Evolutionary conservation across 2,888 invertebrate genomes (phyloP), one percentile per base, ranked within the genome.

Genomic region (Drosophila ezoana): DNA sequence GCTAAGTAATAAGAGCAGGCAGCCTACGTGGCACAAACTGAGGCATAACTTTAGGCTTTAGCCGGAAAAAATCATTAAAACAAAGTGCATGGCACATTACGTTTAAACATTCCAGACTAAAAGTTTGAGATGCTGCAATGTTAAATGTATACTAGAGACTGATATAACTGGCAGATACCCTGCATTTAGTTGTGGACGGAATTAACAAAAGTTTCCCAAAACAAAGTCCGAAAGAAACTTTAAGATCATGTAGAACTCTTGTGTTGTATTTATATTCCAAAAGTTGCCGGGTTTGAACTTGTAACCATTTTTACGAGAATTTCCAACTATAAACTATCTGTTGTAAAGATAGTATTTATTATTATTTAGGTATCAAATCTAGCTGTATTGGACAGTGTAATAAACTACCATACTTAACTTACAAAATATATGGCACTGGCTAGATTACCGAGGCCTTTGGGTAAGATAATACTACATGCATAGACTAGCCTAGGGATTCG

Each of bases 11-110:
- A 13, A 51, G 40, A 40, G 32, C 38, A 28, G 76, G 13, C 49
- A 64, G 40, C 11, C 53, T 54, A 65, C 14, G 43, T 40, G 48
- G 20, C 52, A 53, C 49, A 60, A 79, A 72, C 40, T 64, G 65
- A 66, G 72, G 83, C 86, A 83, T 83, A 83, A 86, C 88, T 83
- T 83, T 83, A 83, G 83, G 83, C 83, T 80, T 79, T 64, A 51
- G 37, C 59, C 43, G 62, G 62, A 77, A 75, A 75, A 76, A 72
- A 32, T 38, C 59, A 76, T 74, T 54, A 76, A 74, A 62, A n/a
- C 33, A 11, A 61, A 76, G 44, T 66, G 61, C 58, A 41, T 10
- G 49, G 48, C 45, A 60, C 35, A 51, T 53, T 54, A 44, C 44
- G n/a, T 41, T 35, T n/a, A 20, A 61, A 49, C 45, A 72, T 54